A percentile compares a stretch with the other conserved stretches of the same genome.
Evolutionary conservation across 1,140 invertebrate genomes (phyloP).

Genomic region (Bombus huntii): DNA sequence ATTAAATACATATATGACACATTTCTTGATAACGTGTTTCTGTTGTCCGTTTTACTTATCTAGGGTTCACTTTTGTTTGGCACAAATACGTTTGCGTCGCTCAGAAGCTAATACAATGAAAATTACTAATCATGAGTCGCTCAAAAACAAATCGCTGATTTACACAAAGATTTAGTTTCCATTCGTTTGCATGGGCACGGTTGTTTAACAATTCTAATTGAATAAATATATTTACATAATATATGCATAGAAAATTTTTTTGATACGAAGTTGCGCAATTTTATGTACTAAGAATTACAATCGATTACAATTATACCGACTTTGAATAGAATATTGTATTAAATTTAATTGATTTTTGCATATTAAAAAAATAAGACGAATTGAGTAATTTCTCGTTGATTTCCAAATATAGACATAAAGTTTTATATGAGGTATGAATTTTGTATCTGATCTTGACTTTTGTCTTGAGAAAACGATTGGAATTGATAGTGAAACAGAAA

Average conservation of each 20-base stretch:
- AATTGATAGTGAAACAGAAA: too few species aligned
- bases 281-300: neutral
- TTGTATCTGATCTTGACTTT: too few species aligned
- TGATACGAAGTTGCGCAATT: neutral
- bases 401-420: neutral
- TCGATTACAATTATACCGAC: neutral
- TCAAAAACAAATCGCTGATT: neutral
- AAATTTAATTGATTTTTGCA: neutral
- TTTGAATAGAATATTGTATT: neutral
- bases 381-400: neutral
- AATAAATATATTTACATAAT: neutral
- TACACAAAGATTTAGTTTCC: neutral
- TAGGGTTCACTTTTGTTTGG: constrained; percentile 30
- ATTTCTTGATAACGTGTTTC: constrained; percentile 65
- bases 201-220: neutral
- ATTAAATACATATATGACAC: constrained; percentile 40
- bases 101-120: neutral
- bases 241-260: neutral
- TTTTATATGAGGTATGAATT: too few species aligned
- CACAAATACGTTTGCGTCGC: neutral
- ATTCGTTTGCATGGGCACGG: neutral
- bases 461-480: too few species aligned
- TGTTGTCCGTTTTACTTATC: constrained; percentile 71
- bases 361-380: neutral
- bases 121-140: neutral